These are phyloP conservation scores for Helicoverpa assulta DNA, from an alignment of 2,888 invertebrate species.

Conservation along the genomic window DNA sequence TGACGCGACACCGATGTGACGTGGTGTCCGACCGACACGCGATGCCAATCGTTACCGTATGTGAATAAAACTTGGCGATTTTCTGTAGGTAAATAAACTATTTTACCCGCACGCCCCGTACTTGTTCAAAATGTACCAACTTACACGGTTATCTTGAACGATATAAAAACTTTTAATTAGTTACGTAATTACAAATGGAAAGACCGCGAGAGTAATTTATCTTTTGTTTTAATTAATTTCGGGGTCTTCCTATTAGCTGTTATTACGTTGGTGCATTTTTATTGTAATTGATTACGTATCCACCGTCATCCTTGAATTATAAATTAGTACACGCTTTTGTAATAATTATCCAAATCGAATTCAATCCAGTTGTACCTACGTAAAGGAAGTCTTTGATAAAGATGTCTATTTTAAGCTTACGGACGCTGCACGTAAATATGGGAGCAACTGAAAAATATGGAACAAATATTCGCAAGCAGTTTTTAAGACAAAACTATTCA, in stretches of 20 bases:
- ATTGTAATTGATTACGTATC: slow-evolving; percentile 65
- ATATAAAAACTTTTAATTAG: slow-evolving; percentile 54
- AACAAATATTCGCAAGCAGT: slow-evolving; percentile 21
- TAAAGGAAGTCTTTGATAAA: slow-evolving; percentile 81
- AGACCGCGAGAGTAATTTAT: slow-evolving; percentile 58
- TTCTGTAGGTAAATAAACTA: slow-evolving; percentile 12
- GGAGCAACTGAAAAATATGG: slow-evolving; percentile 67
- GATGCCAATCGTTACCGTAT: slow-evolving; percentile 47
- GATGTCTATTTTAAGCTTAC: slow-evolving; percentile 80
- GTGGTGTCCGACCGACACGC: slow-evolving; percentile 46
- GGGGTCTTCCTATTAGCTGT: slow-evolving; percentile 50
- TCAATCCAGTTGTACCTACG: slow-evolving; percentile 73
- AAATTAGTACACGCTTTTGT: slow-evolving; percentile 69
- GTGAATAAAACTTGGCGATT: slow-evolving; percentile 18
- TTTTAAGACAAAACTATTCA: background rate
- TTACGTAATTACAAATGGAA: slow-evolving; percentile 50
- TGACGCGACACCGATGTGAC: slow-evolving; percentile 61
- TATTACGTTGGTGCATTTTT: slow-evolving; percentile 60
- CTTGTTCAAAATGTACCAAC: background rate
- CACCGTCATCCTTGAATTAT: slow-evolving; percentile 69
- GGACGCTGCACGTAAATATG: slow-evolving; percentile 56
- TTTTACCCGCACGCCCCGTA: background rate
- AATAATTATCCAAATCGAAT: slow-evolving; percentile 76
- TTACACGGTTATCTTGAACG: slow-evolving; percentile 11
- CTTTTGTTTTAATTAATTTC: slow-evolving; percentile 62